phyloP scores from a whole-genome alignment of 2,113 vertebrate genomes.

The Bothrops jararaca region DNA sequence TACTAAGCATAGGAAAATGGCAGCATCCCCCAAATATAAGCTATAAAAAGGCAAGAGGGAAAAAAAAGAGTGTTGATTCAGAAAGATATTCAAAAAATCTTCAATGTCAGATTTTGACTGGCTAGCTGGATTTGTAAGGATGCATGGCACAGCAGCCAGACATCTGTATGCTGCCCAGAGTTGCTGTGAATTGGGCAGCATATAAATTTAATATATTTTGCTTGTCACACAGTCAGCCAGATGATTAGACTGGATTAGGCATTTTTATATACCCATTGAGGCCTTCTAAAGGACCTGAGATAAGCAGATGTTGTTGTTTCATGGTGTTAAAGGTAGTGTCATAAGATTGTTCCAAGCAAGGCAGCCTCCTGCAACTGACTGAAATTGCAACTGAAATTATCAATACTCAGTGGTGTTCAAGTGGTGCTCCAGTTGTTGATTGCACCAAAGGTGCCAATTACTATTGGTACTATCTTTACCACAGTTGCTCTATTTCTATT shows the following conservation, averaged over 20 bases:
- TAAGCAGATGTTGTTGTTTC: not conserved
- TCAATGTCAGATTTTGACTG: not conserved
- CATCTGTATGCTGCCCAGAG: not conserved
- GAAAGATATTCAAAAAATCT: not conserved
- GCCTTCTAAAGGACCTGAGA: not conserved
- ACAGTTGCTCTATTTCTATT: not conserved
- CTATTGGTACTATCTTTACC: not conserved
- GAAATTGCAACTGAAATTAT: not conserved
- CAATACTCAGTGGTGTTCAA: not conserved
- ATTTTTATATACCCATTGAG: not conserved
- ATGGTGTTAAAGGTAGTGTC: not conserved
- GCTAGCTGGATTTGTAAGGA: not conserved
- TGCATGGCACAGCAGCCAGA: not conserved
- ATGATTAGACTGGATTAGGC: not conserved
- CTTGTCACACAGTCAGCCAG: not conserved
- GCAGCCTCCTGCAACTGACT: not conserved
- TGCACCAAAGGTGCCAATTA: not conserved
- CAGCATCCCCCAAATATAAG: not conserved
- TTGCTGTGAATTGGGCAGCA: not conserved
- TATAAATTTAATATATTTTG: not conserved
- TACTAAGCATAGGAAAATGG: not conserved
- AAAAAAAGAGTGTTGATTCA: too few species aligned
- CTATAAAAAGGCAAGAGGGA: not conserved
- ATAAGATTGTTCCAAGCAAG: not conserved
- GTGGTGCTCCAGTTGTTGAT: not conserved